Evolutionary conservation across 2,888 invertebrate species (phyloP), one percentile per base, ranked within the genome.

Genomic region (Plebejus anna): DNA sequence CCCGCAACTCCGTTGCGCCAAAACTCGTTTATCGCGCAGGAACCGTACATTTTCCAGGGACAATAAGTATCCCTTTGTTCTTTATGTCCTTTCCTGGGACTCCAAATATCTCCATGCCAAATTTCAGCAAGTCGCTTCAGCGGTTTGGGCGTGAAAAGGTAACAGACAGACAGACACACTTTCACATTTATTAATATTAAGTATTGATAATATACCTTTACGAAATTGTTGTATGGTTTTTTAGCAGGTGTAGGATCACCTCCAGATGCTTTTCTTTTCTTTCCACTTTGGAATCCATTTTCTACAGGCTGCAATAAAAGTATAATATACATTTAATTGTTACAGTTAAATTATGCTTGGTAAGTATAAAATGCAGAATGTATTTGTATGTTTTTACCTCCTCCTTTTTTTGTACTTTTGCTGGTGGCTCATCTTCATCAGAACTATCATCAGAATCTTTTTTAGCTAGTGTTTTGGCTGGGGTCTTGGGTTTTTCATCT

Each of bases 141-240:
- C 1, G 38, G 38, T 38, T 38, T 38, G 6, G 6, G 6, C 7
- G 38, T 6, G 38, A 38, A 38, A 6, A 38, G 6, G 38, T 38
- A 38, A 38, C 38, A 38, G 6, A 38, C 6, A 38, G 38, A 38
- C 38, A 6, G 38, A 38, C 38, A 38, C 5, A 38, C 38, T 38
- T 38, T 38, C 38, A 6, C 38, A 38, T 38, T 38, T 38, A 38
- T 38, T 38, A 38, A 38, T 38, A 38, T 38, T 38, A 38, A 38
- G 38, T 38, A 38, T 38, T 6, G 57, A 42, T 38, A 70, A 42
- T 47, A 70, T 85, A 95, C 95, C 90, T 96, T 96, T 0, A 96
- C 96, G 85, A 97, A 97, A 84, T 97, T 97, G 79, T 83, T 94
- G 85, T 97, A 97, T 75, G 94, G 93, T 79, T 96, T 95, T 80